These are phyloP conservation scores for Arrhopalites spinosus DNA, from an alignment of 2,888 invertebrate species.

Conservation along the genomic window DNA sequence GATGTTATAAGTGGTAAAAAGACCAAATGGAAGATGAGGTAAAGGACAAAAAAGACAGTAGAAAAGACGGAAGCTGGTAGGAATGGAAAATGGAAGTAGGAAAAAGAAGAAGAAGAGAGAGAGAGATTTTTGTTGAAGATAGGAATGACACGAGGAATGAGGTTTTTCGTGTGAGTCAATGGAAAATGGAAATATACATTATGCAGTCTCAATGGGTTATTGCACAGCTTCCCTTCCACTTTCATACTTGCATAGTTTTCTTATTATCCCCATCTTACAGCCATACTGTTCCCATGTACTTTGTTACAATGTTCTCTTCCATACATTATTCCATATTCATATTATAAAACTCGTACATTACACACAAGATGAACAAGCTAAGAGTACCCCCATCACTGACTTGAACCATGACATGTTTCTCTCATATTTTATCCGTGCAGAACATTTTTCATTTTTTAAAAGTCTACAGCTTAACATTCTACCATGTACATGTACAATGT, in stretches of 20 bases:
- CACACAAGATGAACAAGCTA: no score
- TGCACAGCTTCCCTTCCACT: conserved; percentile 39
- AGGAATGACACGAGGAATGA: conserved; percentile 38
- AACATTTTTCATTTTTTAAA: no score
- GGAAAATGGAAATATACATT: conserved; percentile 44
- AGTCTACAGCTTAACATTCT: no score
- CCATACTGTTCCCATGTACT: not conserved
- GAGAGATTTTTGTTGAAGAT: no score
- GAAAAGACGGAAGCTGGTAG: conserved; percentile 43
- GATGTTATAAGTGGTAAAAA: not conserved
- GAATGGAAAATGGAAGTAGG: conserved; percentile 38
- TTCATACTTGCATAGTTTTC: conserved; percentile 35
- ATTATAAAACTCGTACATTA: no score
- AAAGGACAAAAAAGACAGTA: conserved; percentile 23
- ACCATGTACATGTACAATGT: no score
- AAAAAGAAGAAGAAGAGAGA: conserved; percentile 19
- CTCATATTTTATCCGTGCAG: no score
- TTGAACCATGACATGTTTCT: no score
- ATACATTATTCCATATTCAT: no score
- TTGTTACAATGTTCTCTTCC: no score
- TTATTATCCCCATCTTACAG: conserved; percentile 27
- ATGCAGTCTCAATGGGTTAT: conserved; percentile 44
- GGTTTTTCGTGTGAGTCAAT: conserved; percentile 42
- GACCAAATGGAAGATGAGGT: conserved; percentile 14
- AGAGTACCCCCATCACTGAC: no score